Percentiles rank a stretch among this genome's conserved stretches.
phyloP scores from a whole-genome alignment of 2,888 invertebrate genomes.

The Tetanocera ferruginea region DNA sequence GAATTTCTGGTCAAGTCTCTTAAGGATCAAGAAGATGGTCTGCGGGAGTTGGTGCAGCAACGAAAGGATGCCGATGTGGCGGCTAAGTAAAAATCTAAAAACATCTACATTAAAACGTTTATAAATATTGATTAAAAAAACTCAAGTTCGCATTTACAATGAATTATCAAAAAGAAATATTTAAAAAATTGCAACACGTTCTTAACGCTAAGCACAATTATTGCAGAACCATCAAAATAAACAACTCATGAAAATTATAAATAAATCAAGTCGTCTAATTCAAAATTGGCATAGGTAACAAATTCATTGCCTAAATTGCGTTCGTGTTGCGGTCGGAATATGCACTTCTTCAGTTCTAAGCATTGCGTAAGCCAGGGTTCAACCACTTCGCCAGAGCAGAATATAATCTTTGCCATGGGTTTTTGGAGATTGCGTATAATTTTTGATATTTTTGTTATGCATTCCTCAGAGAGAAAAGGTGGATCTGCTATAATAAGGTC shows the following conservation, averaged over 20 bases:
- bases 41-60: constrained; percentile 83
- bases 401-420: constrained; percentile 60
- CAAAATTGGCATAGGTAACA: constrained; percentile 90
- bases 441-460: constrained; percentile 84
- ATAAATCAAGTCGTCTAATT: constrained; percentile 72
- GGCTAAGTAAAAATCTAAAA: constrained; percentile 21
- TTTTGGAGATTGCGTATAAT: constrained; percentile 83
- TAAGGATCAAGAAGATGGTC: constrained; percentile 85
- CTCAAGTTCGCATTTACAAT: not conserved
- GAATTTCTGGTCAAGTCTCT: constrained; percentile 80
- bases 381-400: constrained; percentile 91
- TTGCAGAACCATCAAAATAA: constrained; percentile 10
- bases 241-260: not conserved
- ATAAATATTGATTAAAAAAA: constrained; percentile 1
- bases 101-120: not conserved
- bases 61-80: constrained; percentile 71
- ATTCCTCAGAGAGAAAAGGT: constrained; percentile 94
- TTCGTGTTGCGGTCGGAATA: constrained; percentile 85
- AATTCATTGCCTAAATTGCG: constrained; percentile 96
- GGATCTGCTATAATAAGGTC: constrained; percentile 94
- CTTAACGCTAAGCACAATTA: constrained; percentile 11
- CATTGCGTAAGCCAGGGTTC: constrained; percentile 77
- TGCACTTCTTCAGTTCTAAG: constrained; percentile 76
- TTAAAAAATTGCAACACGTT: constrained; percentile 24
- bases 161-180: not conserved